phyloP scores from a whole-genome alignment of 2,888 invertebrate species.

The Piscicola geometra region DNA sequence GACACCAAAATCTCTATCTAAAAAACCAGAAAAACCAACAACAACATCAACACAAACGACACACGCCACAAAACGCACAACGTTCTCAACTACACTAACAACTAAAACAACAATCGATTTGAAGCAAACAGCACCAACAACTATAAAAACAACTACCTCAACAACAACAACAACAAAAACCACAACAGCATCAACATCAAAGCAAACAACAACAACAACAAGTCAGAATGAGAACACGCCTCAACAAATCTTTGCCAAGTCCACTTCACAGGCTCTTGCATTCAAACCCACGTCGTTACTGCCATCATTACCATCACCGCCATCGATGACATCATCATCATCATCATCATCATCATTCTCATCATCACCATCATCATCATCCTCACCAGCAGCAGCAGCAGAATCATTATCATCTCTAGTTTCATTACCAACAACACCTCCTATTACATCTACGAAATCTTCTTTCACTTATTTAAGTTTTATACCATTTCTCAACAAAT shows the following conservation, averaged over 20 bases:
- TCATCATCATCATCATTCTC: neutral
- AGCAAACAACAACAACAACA: neutral
- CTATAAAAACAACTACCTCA: neutral
- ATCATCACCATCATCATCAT: neutral
- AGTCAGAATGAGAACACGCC: too few species aligned
- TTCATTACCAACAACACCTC: too few species aligned
- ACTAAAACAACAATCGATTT: too few species aligned
- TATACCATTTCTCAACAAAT: too few species aligned
- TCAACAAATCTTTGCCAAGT: too few species aligned
- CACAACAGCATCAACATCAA: neutral
- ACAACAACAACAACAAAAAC: neutral
- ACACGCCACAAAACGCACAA: neutral
- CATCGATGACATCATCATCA: neutral
- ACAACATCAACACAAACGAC: neutral
- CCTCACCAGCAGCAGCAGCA: neutral
- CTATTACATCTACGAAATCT: too few species aligned
- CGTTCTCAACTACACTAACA: constrained; percentile 1
- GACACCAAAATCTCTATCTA: too few species aligned
- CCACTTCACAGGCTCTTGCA: too few species aligned
- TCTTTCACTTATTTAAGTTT: too few species aligned
- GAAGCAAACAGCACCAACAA: neutral
- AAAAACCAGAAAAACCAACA: neutral
- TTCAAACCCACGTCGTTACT: too few species aligned
- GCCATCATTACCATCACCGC: too few species aligned
- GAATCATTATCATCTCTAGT: neutral